Base-by-base conservation (phyloP, 2,113 vertebrate genomes). In the Typhlomys cinereus region DNA sequence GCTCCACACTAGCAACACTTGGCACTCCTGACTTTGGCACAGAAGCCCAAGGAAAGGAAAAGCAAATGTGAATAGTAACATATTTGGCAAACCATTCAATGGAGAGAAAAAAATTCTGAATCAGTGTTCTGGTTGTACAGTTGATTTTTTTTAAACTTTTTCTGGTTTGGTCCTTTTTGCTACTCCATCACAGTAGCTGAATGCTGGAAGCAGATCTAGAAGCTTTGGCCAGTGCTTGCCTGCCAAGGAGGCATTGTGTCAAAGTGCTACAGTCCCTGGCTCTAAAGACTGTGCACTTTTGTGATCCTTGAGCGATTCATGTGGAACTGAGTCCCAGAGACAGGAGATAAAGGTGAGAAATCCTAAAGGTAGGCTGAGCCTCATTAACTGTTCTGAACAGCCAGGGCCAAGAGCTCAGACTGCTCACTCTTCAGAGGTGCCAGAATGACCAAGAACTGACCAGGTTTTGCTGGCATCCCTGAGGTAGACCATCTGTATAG, bases 81-180 rank as follows among this genome's bases (percentile, higher is more conserved):
- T 17, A 20, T 69, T 91, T 70, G 80, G 57, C 82, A 92, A 90
- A 94, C n/a, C 29, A 74, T 39, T 57, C 39, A 94, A 66, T 25
- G 52, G 69, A 62, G 75, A 93, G n/a, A 94, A 73, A 74, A 92
- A 29, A 11, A 88, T 94, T 88, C 79, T 82, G 69, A 94, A 85
- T 81, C 86, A 4, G 9, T 34, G 57, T 89, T 88, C 50, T 93
- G 85, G 82, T 92, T 88, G 81, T 87, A 54, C 59, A 88, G 66
- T 31, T 83, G 46, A 86, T 85, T 92, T 89, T 92, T 89, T 93
- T 90, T 29, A 61, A 93, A 82, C 54, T 18, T 85, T 81, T 76
- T 81, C 73, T 76, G 52, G 76, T 92, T 75, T 41, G 81, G 27
- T 79, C 41, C 62, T 85, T 85, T 80, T 52, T 67, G 44, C 69